A percentile compares a stretch with the other conserved stretches of the same genome.
Evolutionary conservation across 23 tunicate species (phyloP).

Genomic region (Clavelina lepadiformis): DNA sequence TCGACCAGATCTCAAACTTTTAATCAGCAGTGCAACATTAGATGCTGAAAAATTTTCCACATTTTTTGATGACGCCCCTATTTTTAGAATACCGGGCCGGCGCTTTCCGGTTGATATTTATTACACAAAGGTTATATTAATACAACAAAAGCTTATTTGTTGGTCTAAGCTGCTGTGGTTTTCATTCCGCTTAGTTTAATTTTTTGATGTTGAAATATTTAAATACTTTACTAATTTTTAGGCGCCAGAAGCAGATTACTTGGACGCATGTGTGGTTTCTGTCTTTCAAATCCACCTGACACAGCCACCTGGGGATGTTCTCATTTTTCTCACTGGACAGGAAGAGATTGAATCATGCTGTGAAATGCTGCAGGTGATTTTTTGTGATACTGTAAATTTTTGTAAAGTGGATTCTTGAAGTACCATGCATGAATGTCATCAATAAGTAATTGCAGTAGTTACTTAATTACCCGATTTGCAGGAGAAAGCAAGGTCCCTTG

Average conservation of each 20-base stretch:
- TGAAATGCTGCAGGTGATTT: slow-evolving; percentile 73
- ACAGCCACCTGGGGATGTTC: slow-evolving; percentile 89
- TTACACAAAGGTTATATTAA: slow-evolving; percentile 66
- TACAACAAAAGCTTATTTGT: background rate
- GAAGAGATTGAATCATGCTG: slow-evolving; percentile 91
- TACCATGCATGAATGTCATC: background rate
- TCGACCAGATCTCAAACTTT: slow-evolving; percentile 87
- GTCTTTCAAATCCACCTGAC: slow-evolving; percentile 97
- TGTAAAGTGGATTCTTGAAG: background rate
- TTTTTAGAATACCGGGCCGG: slow-evolving; percentile 94
- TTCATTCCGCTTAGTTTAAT: background rate
- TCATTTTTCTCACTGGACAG: slow-evolving; percentile 94
- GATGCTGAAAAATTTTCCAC: slow-evolving; percentile 96
- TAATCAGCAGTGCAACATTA: slow-evolving; percentile 90
- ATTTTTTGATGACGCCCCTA: slow-evolving; percentile 97
- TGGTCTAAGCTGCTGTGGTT: background rate
- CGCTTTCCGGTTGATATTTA: slow-evolving; percentile 96
- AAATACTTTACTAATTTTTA: background rate
- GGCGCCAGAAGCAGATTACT: slow-evolving; percentile 96
- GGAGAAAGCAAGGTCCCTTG: slow-evolving; percentile 77
- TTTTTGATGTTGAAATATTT: background rate
- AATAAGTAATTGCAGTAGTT: background rate
- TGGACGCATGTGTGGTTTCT: slow-evolving; percentile 95
- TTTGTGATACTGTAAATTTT: background rate
- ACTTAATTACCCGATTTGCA: too few relatives aligned